Evolutionary conservation across 2,113 vertebrate genomes (phyloP).

Genomic region (Capreolus pygargus): DNA sequence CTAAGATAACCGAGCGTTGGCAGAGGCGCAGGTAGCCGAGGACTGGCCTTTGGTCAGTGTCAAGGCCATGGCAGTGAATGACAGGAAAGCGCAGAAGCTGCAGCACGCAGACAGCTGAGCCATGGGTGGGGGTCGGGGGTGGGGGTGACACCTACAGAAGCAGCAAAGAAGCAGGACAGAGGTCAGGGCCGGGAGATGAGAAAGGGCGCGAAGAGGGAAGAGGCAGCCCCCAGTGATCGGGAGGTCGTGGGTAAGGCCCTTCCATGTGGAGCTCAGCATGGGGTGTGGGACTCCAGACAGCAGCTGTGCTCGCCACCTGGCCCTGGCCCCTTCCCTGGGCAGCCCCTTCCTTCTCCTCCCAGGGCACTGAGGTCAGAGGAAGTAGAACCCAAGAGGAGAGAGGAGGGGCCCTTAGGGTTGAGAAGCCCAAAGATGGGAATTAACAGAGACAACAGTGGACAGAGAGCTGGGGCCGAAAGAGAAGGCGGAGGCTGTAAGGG

Average conservation of each 20-base stretch:
- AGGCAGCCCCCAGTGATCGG: fast-evolving
- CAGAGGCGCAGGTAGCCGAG: neutral
- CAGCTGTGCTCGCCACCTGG: neutral
- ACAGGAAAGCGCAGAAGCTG: neutral
- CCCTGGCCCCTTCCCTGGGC: neutral
- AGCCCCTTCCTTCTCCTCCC: neutral
- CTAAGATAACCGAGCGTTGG: neutral
- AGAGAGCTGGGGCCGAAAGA: neutral
- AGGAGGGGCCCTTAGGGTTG: neutral
- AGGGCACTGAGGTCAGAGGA: neutral
- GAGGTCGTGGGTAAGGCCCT: neutral
- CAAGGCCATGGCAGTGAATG: too few species aligned
- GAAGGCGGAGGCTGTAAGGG: neutral
- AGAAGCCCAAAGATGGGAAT: neutral
- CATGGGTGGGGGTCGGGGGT: neutral
- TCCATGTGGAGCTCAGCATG: neutral
- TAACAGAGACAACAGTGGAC: neutral
- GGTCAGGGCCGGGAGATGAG: neutral
- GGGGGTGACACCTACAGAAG: neutral
- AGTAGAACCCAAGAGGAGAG: neutral
- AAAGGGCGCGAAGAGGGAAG: neutral
- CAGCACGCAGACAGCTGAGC: neutral
- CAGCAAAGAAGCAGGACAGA: neutral
- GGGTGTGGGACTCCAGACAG: fast-evolving
- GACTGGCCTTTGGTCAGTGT: neutral